Conservation (phyloP, 2,797 vertebrate genomes). For the Intellagama lesueurii region DNA sequence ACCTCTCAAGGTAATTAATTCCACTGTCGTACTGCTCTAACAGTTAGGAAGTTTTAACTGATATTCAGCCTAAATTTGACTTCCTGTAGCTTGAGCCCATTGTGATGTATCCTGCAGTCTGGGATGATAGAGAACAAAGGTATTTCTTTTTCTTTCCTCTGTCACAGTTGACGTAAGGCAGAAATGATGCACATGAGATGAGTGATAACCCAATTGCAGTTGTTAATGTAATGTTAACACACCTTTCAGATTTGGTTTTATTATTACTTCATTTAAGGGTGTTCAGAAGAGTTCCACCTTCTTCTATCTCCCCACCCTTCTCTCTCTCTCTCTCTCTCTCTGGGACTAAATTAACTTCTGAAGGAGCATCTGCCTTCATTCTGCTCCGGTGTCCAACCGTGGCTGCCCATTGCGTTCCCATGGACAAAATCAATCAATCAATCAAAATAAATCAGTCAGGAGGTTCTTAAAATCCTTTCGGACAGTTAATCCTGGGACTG, state of each 20-base stretch:
- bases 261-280: constrained; percentile 7
- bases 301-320: too few species aligned
- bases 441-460: too few species aligned
- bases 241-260: constrained; percentile 27
- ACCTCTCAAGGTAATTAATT: too few species aligned
- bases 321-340: background rate
- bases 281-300: background rate
- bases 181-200: constrained; percentile 9
- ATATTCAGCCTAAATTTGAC: too few species aligned
- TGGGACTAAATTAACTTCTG: background rate
- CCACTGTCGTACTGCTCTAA: too few species aligned
- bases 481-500: background rate
- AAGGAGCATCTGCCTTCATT: background rate
- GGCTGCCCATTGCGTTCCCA: background rate
- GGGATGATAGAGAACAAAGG: too few species aligned
- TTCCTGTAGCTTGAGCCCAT: too few species aligned
- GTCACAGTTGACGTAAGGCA: rapidly evolving
- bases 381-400: background rate
- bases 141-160: too few species aligned
- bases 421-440: background rate
- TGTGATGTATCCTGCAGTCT: too few species aligned
- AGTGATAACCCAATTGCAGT: background rate
- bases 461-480: constrained; percentile 7
- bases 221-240: constrained; percentile 35
- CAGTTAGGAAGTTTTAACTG: too few species aligned